phyloP scores from a whole-genome alignment of 1,140 invertebrate species.

The Samia ricini region DNA sequence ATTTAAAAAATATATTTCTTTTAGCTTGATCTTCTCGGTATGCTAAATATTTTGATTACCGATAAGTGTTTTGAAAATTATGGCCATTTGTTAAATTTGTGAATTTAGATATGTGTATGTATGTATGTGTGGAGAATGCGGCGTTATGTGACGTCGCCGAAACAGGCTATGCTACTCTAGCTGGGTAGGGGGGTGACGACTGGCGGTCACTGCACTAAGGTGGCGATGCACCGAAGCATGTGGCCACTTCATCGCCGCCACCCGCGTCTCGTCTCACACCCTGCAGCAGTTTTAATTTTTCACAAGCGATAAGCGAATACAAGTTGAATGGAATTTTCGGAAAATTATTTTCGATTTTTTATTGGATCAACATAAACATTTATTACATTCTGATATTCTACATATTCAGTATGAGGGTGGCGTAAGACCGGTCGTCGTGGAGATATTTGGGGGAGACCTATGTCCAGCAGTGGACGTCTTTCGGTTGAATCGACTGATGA shows the following conservation, averaged over 20 bases:
- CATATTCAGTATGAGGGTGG: too few species aligned
- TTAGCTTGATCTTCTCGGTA: too few species aligned
- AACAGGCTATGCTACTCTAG: conserved; percentile 26
- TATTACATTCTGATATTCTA: not conserved
- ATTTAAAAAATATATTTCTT: too few species aligned
- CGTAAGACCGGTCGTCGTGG: too few species aligned
- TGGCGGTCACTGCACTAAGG: conserved; percentile 45
- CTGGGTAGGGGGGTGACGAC: conserved; percentile 18
- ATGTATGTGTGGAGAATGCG: not conserved
- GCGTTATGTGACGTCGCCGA: not conserved
- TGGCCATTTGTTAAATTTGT: too few species aligned
- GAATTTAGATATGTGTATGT: too few species aligned
- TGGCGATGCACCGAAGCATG: conserved; percentile 56
- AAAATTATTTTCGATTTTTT: not conserved
- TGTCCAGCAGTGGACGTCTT: too few species aligned
- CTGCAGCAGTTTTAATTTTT: conserved; percentile 17
- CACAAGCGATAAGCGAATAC: conserved; percentile 19
- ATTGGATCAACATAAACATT: not conserved
- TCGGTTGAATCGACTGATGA: too few species aligned
- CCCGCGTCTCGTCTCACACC: conserved; percentile 24
- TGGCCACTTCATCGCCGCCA: conserved; percentile 30
- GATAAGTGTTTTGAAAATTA: too few species aligned
- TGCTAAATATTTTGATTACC: too few species aligned
- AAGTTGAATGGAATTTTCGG: not conserved
- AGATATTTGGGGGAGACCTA: too few species aligned